A percentile compares a stretch with the other conserved stretches of the same genome.
Evolutionary conservation across 1,140 invertebrate species (phyloP).

Genomic region (Lasaia peninsularis): DNA sequence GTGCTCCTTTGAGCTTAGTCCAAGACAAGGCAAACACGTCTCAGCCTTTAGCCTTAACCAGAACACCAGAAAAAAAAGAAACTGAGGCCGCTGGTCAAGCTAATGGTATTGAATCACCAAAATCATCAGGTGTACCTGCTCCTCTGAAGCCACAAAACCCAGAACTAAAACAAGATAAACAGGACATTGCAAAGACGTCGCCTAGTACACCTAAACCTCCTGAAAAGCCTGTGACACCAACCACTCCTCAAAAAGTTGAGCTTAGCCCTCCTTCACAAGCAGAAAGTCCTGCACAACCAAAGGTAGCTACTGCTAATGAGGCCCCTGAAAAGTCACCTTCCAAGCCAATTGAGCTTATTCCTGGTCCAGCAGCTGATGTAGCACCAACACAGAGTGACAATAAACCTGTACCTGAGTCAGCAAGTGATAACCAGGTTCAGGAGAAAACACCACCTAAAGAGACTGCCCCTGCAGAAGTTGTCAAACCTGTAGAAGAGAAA

Average conservation of each 20-base stretch:
- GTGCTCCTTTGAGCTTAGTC: constrained; percentile 61
- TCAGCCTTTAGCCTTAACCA: constrained; percentile 59
- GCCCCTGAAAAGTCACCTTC: constrained; percentile 56
- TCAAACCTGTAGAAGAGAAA: constrained; percentile 41
- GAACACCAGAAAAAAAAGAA: constrained; percentile 68
- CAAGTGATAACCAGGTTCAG: constrained; percentile 55
- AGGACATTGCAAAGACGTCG: constrained; percentile 67
- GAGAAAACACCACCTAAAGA: constrained; percentile 42
- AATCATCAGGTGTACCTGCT: constrained; percentile 47
- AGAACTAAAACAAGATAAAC: constrained; percentile 62
- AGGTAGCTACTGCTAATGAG: constrained; percentile 64
- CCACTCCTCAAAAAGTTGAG: constrained; percentile 55
- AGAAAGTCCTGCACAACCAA: constrained; percentile 51
- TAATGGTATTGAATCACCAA: constrained; percentile 67
- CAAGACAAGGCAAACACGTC: constrained; percentile 54
- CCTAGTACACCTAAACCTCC: constrained; percentile 68
- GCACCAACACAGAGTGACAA: constrained; percentile 61
- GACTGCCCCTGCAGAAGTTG: constrained; percentile 38
- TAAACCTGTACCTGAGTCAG: constrained; percentile 61
- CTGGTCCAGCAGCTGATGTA: constrained; percentile 55
- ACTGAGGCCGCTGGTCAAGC: constrained; percentile 54
- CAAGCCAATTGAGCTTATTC: constrained; percentile 57
- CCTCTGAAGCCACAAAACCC: constrained; percentile 58
- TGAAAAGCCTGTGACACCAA: constrained; percentile 52
- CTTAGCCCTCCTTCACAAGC: constrained; percentile 36